Base-by-base conservation (phyloP, 2,888 invertebrate species). In the Conus canariensis region DNA sequence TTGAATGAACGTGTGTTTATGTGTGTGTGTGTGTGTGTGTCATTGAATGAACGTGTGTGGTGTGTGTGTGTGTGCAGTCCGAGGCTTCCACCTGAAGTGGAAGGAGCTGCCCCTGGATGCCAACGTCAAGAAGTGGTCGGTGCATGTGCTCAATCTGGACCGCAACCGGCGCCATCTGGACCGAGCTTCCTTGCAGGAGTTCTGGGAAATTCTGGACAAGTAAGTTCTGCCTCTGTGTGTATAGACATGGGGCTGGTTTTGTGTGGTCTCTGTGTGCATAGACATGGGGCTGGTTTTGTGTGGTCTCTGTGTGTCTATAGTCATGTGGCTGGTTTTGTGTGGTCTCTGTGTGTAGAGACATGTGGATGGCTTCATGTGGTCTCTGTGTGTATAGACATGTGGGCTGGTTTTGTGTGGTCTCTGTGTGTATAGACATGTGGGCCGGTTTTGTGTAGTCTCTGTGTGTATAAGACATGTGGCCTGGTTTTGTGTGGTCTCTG, bases 171-270 rank as follows among this genome's bases (percentile, higher is more conserved):
- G 99, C 89, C 99, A 99, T 97, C 97, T 99, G 95, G 99, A 99
- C 97, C 97, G 99, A 95, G 99, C 99, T 85, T 98, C 98, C 64
- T 97, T 99, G 89, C 98, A 99, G 97, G 98, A 98, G 93, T 99
- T 99, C 97, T 99, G 99, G 99, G 99, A 99, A 96, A 98, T 98
- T 92, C 97, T 99, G 82, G 99, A 99, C 97, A 98, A 98, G 98
- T 99, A 92, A 91, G 94, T 92, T 77, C 12, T 30, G 77, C 30
- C 7, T 77, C 25, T 77, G 77, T 77, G 77, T 77, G 77, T 77
- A 30, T 77, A n/a, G 25, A 30, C 30, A 16, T 77, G 77, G 25
- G 77, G 25, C 25, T 77, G 30, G 25, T 25, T 77, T 25, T 77
- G 77, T 25, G 25, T 77, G 77, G 30, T 30, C 7, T 77, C 25